Conservation (phyloP, 2,888 invertebrate species). For the Neocrepidodera transversa region DNA sequence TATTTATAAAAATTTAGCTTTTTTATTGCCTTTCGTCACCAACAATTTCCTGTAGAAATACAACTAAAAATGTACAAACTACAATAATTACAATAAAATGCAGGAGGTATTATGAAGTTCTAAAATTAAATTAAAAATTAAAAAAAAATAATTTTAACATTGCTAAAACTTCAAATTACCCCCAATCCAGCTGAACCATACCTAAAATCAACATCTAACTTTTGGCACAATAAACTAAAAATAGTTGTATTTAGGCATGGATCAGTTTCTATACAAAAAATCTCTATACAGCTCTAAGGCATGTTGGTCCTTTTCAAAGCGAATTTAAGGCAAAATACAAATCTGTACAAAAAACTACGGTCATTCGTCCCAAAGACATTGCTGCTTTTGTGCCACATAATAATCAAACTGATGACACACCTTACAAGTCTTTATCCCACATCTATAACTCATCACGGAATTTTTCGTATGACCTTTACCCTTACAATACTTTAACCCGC, state of each 20-base stretch:
- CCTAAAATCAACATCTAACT: too few relatives aligned
- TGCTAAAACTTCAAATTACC: too few relatives aligned
- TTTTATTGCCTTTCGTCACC: conserved; percentile 7
- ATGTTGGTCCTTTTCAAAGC: conserved; percentile 56
- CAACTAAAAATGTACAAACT: conserved; percentile 12
- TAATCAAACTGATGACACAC: conserved; percentile 89
- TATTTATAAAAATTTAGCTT: too few relatives aligned
- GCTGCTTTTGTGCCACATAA: conserved; percentile 82
- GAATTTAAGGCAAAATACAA: conserved; percentile 48
- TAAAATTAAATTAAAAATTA: too few relatives aligned
- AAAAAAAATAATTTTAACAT: too few relatives aligned
- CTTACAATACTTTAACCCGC: conserved; percentile 93
- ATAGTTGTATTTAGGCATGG: neutral
- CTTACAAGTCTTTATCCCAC: conserved; percentile 95
- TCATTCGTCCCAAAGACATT: conserved; percentile 79
- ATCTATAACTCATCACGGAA: conserved; percentile 77
- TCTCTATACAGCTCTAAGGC: conserved; percentile 51
- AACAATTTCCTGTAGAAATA: conserved; percentile 16
- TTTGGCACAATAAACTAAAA: too few relatives aligned
- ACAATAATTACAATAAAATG: neutral
- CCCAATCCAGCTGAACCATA: too few relatives aligned
- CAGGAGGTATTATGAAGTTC: too few relatives aligned
- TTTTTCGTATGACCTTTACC: conserved; percentile 63
- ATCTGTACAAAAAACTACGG: conserved; percentile 40
- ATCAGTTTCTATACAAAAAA: conserved; percentile 11